Conservation (phyloP, 2,113 vertebrate genomes). For the Dryoscopus gambensis region DNA sequence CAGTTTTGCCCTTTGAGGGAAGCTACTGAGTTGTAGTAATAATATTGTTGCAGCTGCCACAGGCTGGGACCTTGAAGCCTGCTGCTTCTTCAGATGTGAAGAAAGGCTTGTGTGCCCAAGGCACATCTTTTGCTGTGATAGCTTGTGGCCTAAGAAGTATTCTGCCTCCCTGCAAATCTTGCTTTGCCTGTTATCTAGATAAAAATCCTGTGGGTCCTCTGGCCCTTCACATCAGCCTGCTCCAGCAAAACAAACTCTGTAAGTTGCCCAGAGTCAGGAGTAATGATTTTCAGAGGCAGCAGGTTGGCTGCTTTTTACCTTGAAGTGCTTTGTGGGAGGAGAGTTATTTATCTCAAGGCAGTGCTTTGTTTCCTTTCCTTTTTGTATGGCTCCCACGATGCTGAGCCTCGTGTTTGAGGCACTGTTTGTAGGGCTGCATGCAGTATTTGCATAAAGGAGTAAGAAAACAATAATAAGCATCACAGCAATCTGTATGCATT, state of each 20-base stretch:
- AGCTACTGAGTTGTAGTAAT: conserved; percentile 2
- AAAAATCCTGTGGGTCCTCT: not conserved
- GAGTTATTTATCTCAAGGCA: not conserved
- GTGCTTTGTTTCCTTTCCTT: not conserved
- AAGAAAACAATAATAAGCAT: not conserved
- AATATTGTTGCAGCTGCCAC: conserved; percentile 60
- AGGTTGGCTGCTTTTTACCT: not conserved
- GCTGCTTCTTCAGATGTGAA: conserved; percentile 1
- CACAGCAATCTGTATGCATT: not conserved
- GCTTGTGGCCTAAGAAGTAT: not conserved
- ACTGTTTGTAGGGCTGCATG: not conserved
- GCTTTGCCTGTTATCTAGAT: not conserved
- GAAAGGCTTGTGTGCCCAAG: not conserved
- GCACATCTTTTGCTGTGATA: not conserved
- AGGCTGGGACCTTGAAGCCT: conserved; percentile 20
- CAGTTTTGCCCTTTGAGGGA: not conserved
- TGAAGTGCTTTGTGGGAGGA: not conserved
- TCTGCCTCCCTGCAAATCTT: not conserved
- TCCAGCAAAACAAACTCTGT: not conserved
- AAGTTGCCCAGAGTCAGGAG: not conserved
- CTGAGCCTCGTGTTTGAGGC: not conserved
- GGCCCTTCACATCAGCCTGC: not conserved
- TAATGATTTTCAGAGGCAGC: not conserved
- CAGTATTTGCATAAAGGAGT: not conserved
- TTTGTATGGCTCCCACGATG: not conserved